Evolutionary conservation across 2,888 invertebrate genomes (phyloP), one percentile per base, ranked within the genome.

Genomic region (Oligia fasciuncula): DNA sequence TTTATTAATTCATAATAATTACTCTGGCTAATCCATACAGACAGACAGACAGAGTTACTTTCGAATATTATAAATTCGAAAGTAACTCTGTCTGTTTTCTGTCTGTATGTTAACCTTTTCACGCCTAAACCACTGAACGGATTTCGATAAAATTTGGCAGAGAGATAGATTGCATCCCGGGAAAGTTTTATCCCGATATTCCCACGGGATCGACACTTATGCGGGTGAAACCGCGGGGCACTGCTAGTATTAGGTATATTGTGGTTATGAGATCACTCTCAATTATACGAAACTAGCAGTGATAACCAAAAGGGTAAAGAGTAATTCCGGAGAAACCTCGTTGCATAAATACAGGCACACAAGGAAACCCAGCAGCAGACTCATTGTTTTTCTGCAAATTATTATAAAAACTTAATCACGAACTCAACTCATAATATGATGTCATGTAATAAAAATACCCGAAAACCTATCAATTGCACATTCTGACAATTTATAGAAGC

Each of bases 361-460:
- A 54, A 78, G 73, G 78, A 81, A 81, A 81, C 70, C 70, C 43
- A 13, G 14, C 5, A 23, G 57, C 9, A n/a, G 68, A 69, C 14
- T 87, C 73, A 85, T 77, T 62, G 43, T n/a, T 43, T 77, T 81
- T 73, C 68, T 78, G 63, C 62, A 67, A 83, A 83, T 68, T 57
- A 9, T 17, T 49, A 69, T 65, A 73, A 67, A 76, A 66, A 73
- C 66, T 66, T 6, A 14, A 29, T 79, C 70, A 63, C 54, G 68
- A 57, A 57, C 17, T 40, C 13, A 40, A 40, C 23, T 65, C 40
- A 2, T 65, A 23, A 54, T n/a, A 40, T 65, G 40, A 65, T 23
- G 40, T 40, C 23, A 65, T 65, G 23, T 23, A 65, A 40, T 40
- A 40, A 40, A 63, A 65, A 65, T 65, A 23, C 4, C 11, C 40